These are phyloP conservation scores for Montipora foliosa DNA, from an alignment of 64 coral and sea anemone genomes.

Conservation along the genomic window DNA sequence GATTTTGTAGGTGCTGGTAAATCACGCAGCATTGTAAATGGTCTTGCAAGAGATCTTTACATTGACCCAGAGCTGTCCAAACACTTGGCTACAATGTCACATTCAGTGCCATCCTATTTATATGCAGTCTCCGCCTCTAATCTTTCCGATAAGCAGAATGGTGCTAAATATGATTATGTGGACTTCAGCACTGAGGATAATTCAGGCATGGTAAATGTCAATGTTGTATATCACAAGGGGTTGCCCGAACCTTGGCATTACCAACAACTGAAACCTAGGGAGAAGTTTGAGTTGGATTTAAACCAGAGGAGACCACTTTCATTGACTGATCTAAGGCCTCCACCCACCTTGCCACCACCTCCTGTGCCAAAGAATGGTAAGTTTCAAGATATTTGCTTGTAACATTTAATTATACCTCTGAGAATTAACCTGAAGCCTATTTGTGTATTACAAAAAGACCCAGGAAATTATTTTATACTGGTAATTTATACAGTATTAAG, in stretches of 20 bases:
- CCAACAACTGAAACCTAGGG: background rate
- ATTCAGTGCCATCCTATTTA: conserved; percentile 15
- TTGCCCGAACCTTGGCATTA: background rate
- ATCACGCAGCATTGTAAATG: conserved; percentile 55
- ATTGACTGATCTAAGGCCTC: conserved; percentile 67
- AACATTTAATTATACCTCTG: too few species aligned
- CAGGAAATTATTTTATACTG: too few species aligned
- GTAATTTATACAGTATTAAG: too few species aligned
- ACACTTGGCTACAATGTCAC: conserved; percentile 28
- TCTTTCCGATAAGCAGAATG: background rate
- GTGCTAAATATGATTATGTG: background rate
- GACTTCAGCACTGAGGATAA: background rate
- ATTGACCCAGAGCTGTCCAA: conserved; percentile 13
- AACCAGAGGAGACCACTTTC: conserved; percentile 60
- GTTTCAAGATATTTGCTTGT: background rate
- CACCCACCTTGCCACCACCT: conserved; percentile 56
- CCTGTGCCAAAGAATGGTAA: conserved; percentile 73
- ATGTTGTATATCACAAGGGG: background rate
- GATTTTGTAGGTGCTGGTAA: conserved; percentile 50
- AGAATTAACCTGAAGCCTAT: too few species aligned
- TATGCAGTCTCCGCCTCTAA: conserved; percentile 29
- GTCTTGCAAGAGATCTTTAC: conserved; percentile 33
- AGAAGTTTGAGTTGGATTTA: background rate
- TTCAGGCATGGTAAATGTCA: background rate
- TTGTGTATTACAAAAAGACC: too few species aligned